Conservation (phyloP, 2,888 invertebrate species). For the Cephonodes hylas region DNA sequence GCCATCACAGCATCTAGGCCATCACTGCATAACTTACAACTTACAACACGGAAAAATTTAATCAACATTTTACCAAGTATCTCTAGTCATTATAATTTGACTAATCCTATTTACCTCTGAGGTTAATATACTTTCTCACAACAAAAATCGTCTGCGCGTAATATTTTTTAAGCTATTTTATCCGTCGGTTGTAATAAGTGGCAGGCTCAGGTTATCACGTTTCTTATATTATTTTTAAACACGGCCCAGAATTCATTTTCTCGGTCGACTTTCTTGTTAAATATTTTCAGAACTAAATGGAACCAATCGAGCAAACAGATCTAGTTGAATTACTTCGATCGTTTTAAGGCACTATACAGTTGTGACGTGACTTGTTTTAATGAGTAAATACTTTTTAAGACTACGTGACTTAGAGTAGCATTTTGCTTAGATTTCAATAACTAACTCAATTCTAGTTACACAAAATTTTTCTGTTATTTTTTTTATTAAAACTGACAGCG, state of each 20-base stretch:
- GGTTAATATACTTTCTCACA: background rate
- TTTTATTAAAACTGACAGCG: too few relatives aligned
- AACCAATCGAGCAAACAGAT: background rate
- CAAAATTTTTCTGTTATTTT: background rate
- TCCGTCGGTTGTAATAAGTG: conserved; percentile 1
- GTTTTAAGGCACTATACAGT: background rate
- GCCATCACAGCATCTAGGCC: too few relatives aligned
- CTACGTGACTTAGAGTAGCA: too few relatives aligned
- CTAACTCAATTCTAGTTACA: background rate
- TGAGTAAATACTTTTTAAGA: background rate
- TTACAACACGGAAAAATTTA: too few relatives aligned
- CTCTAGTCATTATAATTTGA: background rate
- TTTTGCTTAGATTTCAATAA: background rate
- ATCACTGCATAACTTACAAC: too few relatives aligned
- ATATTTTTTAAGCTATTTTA: background rate
- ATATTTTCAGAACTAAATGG: background rate
- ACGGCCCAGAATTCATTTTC: conserved; percentile 13
- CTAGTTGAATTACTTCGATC: background rate
- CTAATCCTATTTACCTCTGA: background rate
- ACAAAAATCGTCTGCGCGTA: background rate
- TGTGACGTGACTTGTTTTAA: background rate
- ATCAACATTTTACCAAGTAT: background rate
- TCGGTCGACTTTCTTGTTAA: background rate
- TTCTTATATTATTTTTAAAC: conserved; percentile 11
- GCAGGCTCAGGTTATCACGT: conserved; percentile 10